Evolutionary conservation across 2,113 vertebrate genomes (phyloP), one percentile per base, ranked within the genome.

Genomic region (Anser brachyrhynchus): DNA sequence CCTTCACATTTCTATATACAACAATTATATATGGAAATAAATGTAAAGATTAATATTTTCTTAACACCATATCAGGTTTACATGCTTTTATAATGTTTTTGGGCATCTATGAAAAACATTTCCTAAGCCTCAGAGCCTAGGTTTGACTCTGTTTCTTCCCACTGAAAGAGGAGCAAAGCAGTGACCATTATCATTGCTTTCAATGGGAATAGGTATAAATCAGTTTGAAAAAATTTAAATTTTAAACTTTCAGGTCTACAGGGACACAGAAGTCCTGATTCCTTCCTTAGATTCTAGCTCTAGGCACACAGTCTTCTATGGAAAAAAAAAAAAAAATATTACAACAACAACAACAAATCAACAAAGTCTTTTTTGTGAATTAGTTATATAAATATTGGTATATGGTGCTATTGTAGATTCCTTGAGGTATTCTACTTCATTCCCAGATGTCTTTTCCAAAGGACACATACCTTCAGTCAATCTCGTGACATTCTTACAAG

Each of bases 241-340:
- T 70, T 73, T 33, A 49, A 82, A 49, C 4, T 59, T 62, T 25
- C 5, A 83, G 33, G 14, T 57, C 13, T 82, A 35, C 18, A 85
- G 26, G 11, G 29, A 25, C 23, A 76, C 11, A 91, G 52, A 72
- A 73, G 65, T 81, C 10, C 7, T 65, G 18, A 59, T 71, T 65
- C 2, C 57, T 78, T 84, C 39, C 61, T 81, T 28, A 83, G 9
- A 72, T 57, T 6, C 31, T 76, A 54, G 18, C 16, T 82, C 13
- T 75, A 79, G 7, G 16, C 4, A 74, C 7, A 28, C 1, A 76
- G 26, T 20, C 6, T 58, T 64, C 12, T 65, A 14, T 25, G 9
- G 5, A 31, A 67, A 83, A 81, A 80, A 3, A n/a, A 0, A 3
- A 71, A 81, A 80, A 3, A 0, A 3, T 67, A 57, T 20, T 20